Percentiles rank a stretch among this genome's conserved stretches.
Conservation (phyloP, 2,797 vertebrate species). For the Acanthiza pusilla region DNA sequence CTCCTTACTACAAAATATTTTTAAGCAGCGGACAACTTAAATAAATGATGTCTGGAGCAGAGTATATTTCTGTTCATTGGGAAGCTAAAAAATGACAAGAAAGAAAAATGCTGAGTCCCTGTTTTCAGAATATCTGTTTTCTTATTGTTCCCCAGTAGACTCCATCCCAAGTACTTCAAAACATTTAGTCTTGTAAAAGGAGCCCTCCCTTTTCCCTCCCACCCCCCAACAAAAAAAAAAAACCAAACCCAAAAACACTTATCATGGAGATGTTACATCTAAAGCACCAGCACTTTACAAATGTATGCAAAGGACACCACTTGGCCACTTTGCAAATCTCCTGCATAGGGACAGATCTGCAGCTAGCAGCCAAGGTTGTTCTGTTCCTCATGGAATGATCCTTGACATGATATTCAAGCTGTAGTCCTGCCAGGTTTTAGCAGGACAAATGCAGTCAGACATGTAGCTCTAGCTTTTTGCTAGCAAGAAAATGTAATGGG, state of each 20-base stretch:
- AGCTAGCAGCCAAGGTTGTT: conserved; percentile 48
- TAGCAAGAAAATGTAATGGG: background rate
- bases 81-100: background rate
- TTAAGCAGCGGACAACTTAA: conserved; percentile 40
- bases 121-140: conserved; percentile 9
- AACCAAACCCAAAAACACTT: background rate
- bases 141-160: background rate
- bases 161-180: background rate
- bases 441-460: background rate
- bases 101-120: background rate
- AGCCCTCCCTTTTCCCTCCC: background rate
- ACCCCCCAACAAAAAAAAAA: background rate
- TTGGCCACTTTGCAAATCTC: conserved; percentile 22
- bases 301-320: background rate
- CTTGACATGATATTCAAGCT: conserved; percentile 44
- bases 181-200: background rate
- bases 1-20: conserved; percentile 45
- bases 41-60: conserved; percentile 37
- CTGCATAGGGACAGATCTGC: conserved; percentile 1
- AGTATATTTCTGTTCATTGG: conserved; percentile 16
- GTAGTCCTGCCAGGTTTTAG: conserved; percentile 3
- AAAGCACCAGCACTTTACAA: background rate
- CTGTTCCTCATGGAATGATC: conserved; percentile 21
- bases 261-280: background rate
- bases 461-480: background rate